These are phyloP conservation scores for Chroicocephalus ridibundus DNA, from an alignment of 2,113 vertebrate species.

Conservation along the genomic window DNA sequence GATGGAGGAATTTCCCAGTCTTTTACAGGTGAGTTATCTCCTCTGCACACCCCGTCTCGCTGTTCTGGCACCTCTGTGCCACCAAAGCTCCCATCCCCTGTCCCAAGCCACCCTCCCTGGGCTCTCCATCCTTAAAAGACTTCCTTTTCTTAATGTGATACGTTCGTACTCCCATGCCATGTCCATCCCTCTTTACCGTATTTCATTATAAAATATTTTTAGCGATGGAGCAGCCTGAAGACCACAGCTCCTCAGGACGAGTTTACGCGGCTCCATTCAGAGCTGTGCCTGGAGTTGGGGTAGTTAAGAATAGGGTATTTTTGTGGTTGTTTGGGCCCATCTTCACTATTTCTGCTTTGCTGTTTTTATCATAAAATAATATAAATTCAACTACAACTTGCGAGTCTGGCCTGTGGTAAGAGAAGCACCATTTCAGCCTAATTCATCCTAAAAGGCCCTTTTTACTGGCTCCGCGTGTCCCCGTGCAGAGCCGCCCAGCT, in stretches of 20 bases:
- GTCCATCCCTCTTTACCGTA: fast-evolving
- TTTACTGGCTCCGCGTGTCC: neutral
- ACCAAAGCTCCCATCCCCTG: neutral
- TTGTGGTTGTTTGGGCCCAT: neutral
- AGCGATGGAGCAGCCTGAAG: neutral
- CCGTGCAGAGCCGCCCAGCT: neutral
- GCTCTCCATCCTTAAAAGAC: neutral
- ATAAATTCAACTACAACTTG: neutral
- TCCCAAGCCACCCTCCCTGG: neutral
- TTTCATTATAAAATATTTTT: neutral
- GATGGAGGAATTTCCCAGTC: neutral
- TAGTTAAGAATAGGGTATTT: neutral
- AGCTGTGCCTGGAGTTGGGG: neutral
- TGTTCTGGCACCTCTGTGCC: neutral
- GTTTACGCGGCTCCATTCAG: neutral
- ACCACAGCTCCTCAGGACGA: neutral
- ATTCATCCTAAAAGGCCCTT: neutral
- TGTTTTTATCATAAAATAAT: neutral
- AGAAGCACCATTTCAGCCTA: neutral
- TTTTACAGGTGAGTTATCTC: neutral
- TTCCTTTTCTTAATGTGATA: neutral
- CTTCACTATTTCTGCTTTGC: neutral
- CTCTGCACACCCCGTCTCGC: neutral
- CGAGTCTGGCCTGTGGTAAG: neutral
- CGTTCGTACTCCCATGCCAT: neutral